phyloP scores from a whole-genome alignment of 2,797 vertebrate genomes.

The Zonotrichia albicollis region DNA sequence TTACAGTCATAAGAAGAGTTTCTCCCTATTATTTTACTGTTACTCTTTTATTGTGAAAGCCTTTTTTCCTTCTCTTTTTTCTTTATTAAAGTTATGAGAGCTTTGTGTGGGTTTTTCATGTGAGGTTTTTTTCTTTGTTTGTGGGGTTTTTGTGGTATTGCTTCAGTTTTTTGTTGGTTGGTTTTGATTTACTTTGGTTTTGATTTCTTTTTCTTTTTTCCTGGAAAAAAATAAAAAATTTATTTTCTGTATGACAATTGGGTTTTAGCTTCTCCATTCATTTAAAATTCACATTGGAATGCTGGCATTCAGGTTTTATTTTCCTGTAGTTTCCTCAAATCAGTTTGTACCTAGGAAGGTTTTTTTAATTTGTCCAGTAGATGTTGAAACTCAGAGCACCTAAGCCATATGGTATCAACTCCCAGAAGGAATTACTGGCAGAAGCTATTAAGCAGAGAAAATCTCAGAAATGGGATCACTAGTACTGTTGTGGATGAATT shows the following conservation, averaged over 20 bases:
- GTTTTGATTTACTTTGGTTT: neutral
- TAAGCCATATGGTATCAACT: neutral
- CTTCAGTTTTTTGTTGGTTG: accelerated
- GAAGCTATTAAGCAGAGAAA: neutral
- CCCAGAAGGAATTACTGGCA: neutral
- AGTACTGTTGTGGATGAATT: neutral
- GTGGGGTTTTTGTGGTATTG: neutral
- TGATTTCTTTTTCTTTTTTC: neutral
- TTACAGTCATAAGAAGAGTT: neutral
- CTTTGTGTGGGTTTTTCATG: neutral
- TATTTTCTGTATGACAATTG: neutral
- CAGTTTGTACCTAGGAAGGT: neutral
- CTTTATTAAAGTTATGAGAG: neutral
- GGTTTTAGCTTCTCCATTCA: neutral
- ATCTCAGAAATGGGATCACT: neutral
- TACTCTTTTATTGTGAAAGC: neutral
- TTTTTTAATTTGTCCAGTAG: neutral
- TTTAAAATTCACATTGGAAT: neutral
- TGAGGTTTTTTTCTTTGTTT: neutral
- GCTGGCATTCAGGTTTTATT: neutral
- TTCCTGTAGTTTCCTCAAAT: neutral
- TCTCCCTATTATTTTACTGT: neutral
- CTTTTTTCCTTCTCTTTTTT: accelerated
- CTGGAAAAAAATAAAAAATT: neutral
- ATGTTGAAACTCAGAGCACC: neutral